phyloP scores from a whole-genome alignment of 2,797 vertebrate genomes.

The Platalea minor region DNA sequence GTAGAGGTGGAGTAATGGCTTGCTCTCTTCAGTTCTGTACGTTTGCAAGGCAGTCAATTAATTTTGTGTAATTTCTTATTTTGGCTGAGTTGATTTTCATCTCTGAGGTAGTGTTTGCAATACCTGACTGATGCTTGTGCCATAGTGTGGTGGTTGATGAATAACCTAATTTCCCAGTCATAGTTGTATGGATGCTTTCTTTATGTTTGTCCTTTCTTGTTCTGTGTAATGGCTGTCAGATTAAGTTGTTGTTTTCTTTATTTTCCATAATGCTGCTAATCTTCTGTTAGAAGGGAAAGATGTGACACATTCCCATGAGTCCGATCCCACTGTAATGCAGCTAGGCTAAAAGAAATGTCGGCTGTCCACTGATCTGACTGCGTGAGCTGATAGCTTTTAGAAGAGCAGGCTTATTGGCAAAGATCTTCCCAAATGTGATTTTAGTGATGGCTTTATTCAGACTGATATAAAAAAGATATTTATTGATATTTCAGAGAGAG shows the following conservation, averaged over 20 bases:
- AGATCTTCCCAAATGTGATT: neutral
- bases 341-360: neutral
- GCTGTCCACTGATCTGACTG: neutral
- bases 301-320: rapidly evolving
- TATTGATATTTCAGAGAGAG: neutral
- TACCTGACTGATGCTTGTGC: neutral
- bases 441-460: neutral
- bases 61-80: neutral
- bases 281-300: neutral
- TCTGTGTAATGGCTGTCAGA: neutral
- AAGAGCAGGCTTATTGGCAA: neutral
- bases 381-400: neutral
- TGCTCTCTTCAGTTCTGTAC: neutral
- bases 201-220: neutral
- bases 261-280: neutral
- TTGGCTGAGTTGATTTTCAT: neutral
- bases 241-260: neutral
- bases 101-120: neutral
- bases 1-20: neutral
- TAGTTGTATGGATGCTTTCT: neutral
- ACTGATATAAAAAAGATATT: neutral
- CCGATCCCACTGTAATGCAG: rapidly evolving
- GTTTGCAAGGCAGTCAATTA: neutral
- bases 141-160: neutral
- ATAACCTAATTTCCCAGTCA: neutral